Conservation (phyloP, 2,113 vertebrate species). For the Dasyprocta punctata region DNA sequence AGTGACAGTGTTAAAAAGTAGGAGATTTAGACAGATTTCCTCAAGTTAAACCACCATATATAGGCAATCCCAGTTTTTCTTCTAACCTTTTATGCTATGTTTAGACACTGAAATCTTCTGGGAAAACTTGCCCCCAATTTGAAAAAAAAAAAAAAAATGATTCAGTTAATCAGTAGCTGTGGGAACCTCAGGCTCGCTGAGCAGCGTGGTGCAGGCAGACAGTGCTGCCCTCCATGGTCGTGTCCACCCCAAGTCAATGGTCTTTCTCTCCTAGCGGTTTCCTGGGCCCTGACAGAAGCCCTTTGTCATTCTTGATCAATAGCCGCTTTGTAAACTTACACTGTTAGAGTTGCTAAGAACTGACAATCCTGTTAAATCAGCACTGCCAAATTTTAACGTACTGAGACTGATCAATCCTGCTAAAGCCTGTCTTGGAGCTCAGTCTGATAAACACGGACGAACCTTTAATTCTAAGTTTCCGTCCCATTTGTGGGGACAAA, state of each 20-base stretch:
- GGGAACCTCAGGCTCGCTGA: not conserved
- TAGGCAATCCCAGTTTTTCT: slow-evolving; percentile 33
- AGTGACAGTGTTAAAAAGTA: not conserved
- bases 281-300: slow-evolving; percentile 27
- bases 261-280: not conserved
- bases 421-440: not conserved
- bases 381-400: not conserved
- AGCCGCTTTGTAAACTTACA: slow-evolving; percentile 46
- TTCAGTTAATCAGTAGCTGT: slow-evolving; percentile 16
- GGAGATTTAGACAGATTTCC: not conserved
- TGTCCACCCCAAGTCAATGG: not conserved
- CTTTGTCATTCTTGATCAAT: slow-evolving; percentile 45
- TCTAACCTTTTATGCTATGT: slow-evolving; percentile 37
- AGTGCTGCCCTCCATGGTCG: not conserved
- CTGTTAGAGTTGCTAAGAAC: slow-evolving; percentile 13
- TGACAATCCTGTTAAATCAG: not conserved
- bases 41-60: slow-evolving; percentile 33
- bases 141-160: not conserved
- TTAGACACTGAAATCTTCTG: slow-evolving; percentile 29
- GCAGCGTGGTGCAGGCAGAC: not conserved
- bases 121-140: slow-evolving; percentile 22
- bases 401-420: not conserved
- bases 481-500: not conserved
- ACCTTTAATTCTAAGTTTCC: not conserved
- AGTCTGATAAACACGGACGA: not conserved